These are phyloP conservation scores for Spisula solida DNA, from an alignment of 2,888 invertebrate genomes.

Conservation along the genomic window DNA sequence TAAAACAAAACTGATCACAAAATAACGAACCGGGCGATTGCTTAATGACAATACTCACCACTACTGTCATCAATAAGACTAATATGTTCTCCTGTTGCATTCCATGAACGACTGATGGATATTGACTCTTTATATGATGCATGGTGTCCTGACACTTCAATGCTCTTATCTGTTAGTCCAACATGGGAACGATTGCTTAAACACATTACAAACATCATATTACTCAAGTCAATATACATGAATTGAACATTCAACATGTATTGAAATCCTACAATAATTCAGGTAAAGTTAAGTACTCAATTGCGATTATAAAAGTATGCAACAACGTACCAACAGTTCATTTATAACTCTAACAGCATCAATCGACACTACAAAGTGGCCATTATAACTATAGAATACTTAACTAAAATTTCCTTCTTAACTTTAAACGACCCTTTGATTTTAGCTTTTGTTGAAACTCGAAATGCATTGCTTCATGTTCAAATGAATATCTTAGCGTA, in stretches of 20 bases:
- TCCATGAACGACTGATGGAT: not conserved
- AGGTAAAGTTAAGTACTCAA: not conserved
- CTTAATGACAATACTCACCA: not conserved
- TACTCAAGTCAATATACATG: too few relatives aligned
- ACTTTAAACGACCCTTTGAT: too few relatives aligned
- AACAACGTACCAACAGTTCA: too few relatives aligned
- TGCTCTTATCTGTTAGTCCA: conserved; percentile 16
- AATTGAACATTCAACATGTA: too few relatives aligned
- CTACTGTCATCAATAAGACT: not conserved
- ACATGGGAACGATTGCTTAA: not conserved
- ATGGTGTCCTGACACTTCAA: conserved; percentile 8
- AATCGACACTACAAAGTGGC: not conserved
- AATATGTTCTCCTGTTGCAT: not conserved
- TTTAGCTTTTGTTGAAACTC: too few relatives aligned
- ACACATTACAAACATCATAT: not conserved
- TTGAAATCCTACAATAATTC: too few relatives aligned
- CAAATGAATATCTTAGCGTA: too few relatives aligned
- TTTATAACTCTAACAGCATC: not conserved
- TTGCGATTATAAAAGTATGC: too few relatives aligned
- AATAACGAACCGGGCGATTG: too few relatives aligned
- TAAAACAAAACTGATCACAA: too few relatives aligned
- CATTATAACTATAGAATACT: too few relatives aligned
- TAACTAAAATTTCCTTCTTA: not conserved
- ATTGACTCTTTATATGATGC: not conserved
- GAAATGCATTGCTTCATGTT: too few relatives aligned